Conservation (phyloP, 2,797 vertebrate species). For the Bradypodion pumilum region DNA sequence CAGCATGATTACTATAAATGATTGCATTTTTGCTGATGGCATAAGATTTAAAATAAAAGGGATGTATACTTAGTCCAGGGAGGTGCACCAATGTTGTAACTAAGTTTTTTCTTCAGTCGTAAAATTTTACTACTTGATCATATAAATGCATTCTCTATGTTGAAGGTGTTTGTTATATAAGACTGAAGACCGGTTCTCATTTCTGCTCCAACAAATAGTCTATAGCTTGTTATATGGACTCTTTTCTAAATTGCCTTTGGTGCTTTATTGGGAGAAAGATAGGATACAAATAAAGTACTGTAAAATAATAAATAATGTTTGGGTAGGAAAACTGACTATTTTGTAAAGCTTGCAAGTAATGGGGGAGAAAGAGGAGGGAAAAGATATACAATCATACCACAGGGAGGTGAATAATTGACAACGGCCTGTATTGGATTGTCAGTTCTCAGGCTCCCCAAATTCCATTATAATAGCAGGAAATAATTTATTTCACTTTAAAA, state of each 20-base stretch:
- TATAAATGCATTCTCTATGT: not conserved
- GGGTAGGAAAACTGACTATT: not conserved
- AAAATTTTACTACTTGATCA: not conserved
- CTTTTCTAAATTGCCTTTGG: no score
- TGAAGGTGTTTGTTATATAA: not conserved
- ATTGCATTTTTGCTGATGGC: not conserved
- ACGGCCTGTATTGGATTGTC: not conserved
- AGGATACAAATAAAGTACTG: no score
- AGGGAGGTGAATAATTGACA: not conserved
- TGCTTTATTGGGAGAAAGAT: no score
- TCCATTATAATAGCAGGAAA: no score
- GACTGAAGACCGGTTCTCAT: not conserved
- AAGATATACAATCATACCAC: not conserved
- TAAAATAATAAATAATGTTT: not conserved
- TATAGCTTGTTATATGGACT: no score
- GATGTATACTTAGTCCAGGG: not conserved
- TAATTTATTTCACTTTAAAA: no score
- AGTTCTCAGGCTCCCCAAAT: not conserved
- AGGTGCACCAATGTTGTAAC: not conserved
- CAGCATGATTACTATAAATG: not conserved
- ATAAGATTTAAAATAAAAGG: not conserved
- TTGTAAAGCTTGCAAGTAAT: not conserved
- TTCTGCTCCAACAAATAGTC: not conserved
- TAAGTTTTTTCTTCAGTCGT: not conserved
- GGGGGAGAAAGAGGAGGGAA: not conserved